Conservation (phyloP, 2,113 vertebrate species). For the Andinoacara biseriatus region DNA sequence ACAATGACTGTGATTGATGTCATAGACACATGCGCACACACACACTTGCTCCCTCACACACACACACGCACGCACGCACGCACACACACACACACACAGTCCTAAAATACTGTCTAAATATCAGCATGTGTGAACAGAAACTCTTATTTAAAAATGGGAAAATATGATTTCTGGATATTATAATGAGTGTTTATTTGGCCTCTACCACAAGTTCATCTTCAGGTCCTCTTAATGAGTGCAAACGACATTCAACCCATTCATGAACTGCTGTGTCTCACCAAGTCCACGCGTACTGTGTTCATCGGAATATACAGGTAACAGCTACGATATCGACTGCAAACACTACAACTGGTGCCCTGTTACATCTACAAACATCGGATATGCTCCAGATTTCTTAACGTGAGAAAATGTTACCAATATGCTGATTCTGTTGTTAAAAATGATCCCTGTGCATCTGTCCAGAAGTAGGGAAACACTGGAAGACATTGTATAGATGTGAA, state of each 20-base stretch:
- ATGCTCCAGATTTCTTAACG: conserved; percentile 14
- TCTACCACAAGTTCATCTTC: conserved; percentile 60
- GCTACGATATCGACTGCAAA: conserved; percentile 55
- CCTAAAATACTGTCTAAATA: conserved; percentile 36
- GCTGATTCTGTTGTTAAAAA: conserved; percentile 13
- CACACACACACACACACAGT: conserved; percentile 13
- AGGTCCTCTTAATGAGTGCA: conserved; percentile 60
- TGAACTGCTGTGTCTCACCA: conserved; percentile 41
- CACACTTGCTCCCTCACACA: neutral
- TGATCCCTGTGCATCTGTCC: conserved; percentile 38
- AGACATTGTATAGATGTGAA: conserved; percentile 53
- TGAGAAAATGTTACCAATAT: conserved; percentile 26
- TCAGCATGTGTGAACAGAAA: conserved; percentile 43
- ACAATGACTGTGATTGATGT: conserved; percentile 58
- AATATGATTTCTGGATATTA: conserved; percentile 11
- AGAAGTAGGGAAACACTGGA: conserved; percentile 46
- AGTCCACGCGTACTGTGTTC: conserved; percentile 36
- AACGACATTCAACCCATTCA: conserved; percentile 59
- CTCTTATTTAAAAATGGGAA: conserved; percentile 11
- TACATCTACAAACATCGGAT: conserved; percentile 51
- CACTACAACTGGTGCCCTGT: conserved; percentile 54
- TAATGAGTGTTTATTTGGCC: conserved; percentile 61
- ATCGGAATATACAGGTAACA: conserved; percentile 52
- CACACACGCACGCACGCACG: conserved; percentile 5
- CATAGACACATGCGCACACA: conserved; percentile 38